Evolutionary conservation across 1,140 invertebrate species (phyloP).

Genomic region (Drosophila busckii): DNA sequence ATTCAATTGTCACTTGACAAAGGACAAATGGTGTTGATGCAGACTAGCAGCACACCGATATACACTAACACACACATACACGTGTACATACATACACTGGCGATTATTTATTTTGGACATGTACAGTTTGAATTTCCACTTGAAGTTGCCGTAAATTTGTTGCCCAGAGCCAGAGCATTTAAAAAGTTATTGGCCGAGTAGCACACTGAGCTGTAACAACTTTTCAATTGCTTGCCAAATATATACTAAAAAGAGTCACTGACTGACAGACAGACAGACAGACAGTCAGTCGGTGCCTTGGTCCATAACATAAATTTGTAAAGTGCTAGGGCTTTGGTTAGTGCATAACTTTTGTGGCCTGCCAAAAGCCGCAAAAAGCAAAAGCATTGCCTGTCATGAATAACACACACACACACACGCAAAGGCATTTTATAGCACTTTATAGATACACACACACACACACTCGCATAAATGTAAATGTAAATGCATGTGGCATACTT

Average conservation of each 20-base stretch:
- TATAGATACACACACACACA: conserved; percentile 24
- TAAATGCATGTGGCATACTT: background rate
- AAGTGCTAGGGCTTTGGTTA: conserved; percentile 61
- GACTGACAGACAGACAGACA: conserved; percentile 3
- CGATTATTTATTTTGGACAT: conserved; percentile 72
- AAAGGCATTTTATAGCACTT: conserved; percentile 53
- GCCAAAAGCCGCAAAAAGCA: conserved; percentile 73
- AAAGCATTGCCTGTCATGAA: conserved; percentile 61
- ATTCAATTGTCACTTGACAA: conserved; percentile 75
- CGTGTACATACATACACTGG: background rate
- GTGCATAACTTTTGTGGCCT: conserved; percentile 72
- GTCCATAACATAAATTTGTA: conserved; percentile 63
- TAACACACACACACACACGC: conserved; percentile 41
- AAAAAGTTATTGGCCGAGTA: conserved; percentile 68
- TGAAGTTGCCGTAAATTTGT: conserved; percentile 39
- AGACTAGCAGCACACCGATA: conserved; percentile 19
- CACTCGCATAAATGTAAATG: background rate
- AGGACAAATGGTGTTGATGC: conserved; percentile 73
- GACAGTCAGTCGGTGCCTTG: conserved; percentile 11
- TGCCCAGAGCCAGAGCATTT: conserved; percentile 57
- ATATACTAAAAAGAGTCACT: conserved; percentile 29
- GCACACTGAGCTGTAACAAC: conserved; percentile 31
- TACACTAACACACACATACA: conserved; percentile 12
- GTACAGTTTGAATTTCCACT: conserved; percentile 57
- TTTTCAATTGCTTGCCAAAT: conserved; percentile 73